phyloP scores from a whole-genome alignment of 2,113 vertebrate species.

The Colossoma macropomum region DNA sequence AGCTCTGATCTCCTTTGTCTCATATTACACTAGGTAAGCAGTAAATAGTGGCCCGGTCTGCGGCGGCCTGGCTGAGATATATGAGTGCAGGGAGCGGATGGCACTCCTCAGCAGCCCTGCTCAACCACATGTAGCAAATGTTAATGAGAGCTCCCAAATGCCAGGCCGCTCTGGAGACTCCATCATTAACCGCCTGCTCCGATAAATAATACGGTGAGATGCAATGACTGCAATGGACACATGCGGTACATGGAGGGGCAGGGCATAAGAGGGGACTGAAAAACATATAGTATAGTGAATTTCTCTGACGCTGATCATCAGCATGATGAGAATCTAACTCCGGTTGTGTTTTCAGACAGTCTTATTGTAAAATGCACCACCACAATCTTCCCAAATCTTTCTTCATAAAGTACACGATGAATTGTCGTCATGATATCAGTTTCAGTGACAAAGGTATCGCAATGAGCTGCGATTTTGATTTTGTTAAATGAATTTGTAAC shows the following conservation, averaged over 20 bases:
- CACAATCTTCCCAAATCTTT: too few relatives aligned
- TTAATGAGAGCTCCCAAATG: conserved; percentile 75
- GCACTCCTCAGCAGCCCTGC: conserved; percentile 63
- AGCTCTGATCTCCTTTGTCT: conserved; percentile 44
- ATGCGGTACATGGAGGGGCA: conserved; percentile 38
- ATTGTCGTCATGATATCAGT: too few relatives aligned
- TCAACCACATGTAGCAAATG: conserved; percentile 73
- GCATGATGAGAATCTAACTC: conserved; percentile 16
- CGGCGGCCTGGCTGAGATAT: conserved; percentile 53
- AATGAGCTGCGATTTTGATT: too few relatives aligned
- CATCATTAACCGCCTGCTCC: conserved; percentile 65
- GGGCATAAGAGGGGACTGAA: conserved; percentile 13
- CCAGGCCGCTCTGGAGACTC: conserved; percentile 63
- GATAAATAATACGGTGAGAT: conserved; percentile 65
- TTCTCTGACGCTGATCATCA: conserved; percentile 19
- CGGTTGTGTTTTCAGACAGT: neutral
- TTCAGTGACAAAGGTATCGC: too few relatives aligned
- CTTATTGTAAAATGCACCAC: neutral
- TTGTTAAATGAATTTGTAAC: too few relatives aligned
- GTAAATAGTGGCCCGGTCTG: conserved; percentile 52
- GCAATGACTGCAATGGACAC: conserved; percentile 50
- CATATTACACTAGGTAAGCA: conserved; percentile 53
- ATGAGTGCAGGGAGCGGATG: conserved; percentile 48
- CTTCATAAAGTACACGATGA: too few relatives aligned
- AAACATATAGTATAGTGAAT: conserved; percentile 19